These are phyloP conservation scores for Lethrus apterus DNA, from an alignment of 1,140 invertebrate species.

Conservation along the genomic window DNA sequence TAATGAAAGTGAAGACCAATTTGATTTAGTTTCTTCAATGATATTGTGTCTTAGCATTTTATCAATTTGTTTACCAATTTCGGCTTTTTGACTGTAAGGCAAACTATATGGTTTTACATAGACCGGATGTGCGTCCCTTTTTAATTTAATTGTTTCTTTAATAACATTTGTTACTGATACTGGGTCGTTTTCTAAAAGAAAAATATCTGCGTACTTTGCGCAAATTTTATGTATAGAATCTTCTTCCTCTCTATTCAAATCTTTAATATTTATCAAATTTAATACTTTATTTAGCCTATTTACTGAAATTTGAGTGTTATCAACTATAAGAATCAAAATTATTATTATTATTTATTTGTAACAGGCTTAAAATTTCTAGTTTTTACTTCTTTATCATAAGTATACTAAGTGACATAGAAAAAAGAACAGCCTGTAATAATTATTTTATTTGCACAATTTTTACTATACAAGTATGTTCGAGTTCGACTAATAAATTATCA, in stretches of 20 bases:
- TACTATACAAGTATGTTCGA: no score
- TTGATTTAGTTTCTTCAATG: conserved; percentile 25
- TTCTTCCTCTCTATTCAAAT: conserved; percentile 24
- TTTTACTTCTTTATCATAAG: conserved; percentile 16
- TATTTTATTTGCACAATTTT: no score
- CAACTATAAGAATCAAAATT: conserved; percentile 18
- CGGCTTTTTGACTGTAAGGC: conserved; percentile 25
- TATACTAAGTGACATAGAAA: no score
- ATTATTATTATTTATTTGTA: conserved; percentile 14
- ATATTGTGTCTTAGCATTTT: conserved; percentile 27
- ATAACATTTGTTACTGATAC: no score
- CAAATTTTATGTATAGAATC: conserved; percentile 24
- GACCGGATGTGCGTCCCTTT: no score
- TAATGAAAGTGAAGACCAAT: conserved; percentile 22
- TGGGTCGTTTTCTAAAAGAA: conserved; percentile 25
- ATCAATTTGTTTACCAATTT: conserved; percentile 18
- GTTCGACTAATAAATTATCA: no score
- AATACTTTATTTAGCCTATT: conserved; percentile 17
- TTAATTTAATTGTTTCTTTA: no score
- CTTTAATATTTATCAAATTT: conserved; percentile 19
- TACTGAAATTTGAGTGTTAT: conserved; percentile 14
- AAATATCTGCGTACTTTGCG: conserved; percentile 31
- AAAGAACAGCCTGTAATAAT: no score
- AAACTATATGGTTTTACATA: no score
- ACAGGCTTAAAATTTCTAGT: conserved; percentile 19